Percentiles rank a stretch among this genome's conserved stretches.
Conservation (phyloP, 2,797 vertebrate genomes). For the Gephyroberyx darwinii region DNA sequence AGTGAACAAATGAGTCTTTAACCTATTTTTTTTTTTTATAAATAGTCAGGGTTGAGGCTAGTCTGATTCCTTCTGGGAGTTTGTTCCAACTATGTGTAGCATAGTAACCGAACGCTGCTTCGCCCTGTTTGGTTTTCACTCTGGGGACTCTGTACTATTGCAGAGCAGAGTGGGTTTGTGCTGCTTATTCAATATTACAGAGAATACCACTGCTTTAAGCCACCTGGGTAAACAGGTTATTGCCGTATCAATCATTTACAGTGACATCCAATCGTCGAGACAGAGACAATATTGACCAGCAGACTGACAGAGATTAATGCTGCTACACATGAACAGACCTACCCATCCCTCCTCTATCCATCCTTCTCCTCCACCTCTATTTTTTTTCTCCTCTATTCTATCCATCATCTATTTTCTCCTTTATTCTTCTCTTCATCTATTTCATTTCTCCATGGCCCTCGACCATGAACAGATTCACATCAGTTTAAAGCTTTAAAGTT, state of each 20-base stretch:
- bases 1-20: too few relatives aligned
- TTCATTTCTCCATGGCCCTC: slow-evolving; percentile 20
- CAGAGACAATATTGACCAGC: slow-evolving; percentile 78
- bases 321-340: slow-evolving; percentile 50
- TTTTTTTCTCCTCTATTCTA: slow-evolving; percentile 3
- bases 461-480: slow-evolving; percentile 14
- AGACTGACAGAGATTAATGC: slow-evolving; percentile 76
- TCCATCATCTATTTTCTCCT: slow-evolving; percentile 32
- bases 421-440: slow-evolving; percentile 22
- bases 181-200: slow-evolving; percentile 70
- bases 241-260: slow-evolving; percentile 80
- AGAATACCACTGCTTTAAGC: slow-evolving; percentile 63
- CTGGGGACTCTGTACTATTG: slow-evolving; percentile 32
- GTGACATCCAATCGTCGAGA: slow-evolving; percentile 62
- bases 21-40: too few relatives aligned
- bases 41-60: too few relatives aligned
- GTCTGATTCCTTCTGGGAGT: too few relatives aligned
- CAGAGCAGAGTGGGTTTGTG: slow-evolving; percentile 55
- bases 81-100: not conserved
- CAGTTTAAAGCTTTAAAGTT: slow-evolving; percentile 19
- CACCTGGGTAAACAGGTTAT: slow-evolving; percentile 79
- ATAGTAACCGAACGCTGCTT: too few relatives aligned
- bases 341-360: slow-evolving; percentile 30
- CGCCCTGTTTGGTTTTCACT: too few relatives aligned
- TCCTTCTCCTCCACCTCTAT: slow-evolving; percentile 45